These are phyloP conservation scores for Esox masquinongy DNA, from an alignment of 2,797 vertebrate genomes.

Conservation along the genomic window DNA sequence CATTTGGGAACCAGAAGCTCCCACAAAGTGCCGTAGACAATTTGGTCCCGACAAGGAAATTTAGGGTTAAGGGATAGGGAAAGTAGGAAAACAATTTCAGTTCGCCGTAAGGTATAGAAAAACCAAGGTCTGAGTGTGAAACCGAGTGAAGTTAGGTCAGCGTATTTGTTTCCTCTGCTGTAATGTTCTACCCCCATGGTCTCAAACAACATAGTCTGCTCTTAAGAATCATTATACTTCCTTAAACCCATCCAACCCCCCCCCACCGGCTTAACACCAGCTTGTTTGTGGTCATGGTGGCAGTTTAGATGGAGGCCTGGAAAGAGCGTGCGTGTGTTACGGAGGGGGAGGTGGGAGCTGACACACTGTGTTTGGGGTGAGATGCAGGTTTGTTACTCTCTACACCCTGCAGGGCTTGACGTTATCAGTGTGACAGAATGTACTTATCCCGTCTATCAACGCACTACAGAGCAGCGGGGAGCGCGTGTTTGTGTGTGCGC, in stretches of 20 bases:
- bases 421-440: slow-evolving; percentile 32
- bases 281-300: slow-evolving; percentile 6
- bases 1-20: neutral
- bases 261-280: neutral
- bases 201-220: slow-evolving; percentile 25
- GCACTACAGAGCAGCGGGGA: neutral
- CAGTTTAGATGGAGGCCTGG: slow-evolving; percentile 11
- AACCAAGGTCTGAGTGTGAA: slow-evolving; percentile 25
- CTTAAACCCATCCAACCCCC: slow-evolving; percentile 8
- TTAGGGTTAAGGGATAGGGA: no score
- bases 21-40: no score
- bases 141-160: slow-evolving; percentile 14
- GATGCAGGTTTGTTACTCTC: slow-evolving; percentile 34
- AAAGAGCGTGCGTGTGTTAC: slow-evolving; percentile 9
- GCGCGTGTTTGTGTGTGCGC: neutral
- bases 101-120: neutral
- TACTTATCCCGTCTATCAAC: slow-evolving; percentile 44
- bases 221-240: slow-evolving; percentile 6
- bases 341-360: slow-evolving; percentile 1
- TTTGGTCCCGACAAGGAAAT: no score
- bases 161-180: slow-evolving; percentile 26
- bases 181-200: slow-evolving; percentile 30
- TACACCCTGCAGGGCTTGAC: slow-evolving; percentile 40
- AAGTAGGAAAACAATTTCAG: no score
- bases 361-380: slow-evolving; percentile 19